Conservation (phyloP, 92 coral and sea anemone genomes). For the Plumapathes pennacea region DNA sequence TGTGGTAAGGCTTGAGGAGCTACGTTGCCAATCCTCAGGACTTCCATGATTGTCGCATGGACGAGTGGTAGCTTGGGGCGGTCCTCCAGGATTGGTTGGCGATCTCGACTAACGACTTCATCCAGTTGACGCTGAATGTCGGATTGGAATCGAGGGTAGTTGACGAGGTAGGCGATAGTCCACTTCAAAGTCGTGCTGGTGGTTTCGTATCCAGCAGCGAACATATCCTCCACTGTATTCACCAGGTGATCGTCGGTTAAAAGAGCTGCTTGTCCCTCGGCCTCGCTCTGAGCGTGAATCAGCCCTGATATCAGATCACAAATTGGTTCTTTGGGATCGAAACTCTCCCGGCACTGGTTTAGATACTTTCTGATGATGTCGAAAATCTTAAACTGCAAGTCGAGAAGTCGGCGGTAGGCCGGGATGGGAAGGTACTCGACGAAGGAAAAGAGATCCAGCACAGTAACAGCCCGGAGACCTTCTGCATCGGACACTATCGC, state of each 20-base stretch:
- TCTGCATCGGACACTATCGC: not conserved
- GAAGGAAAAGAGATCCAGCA: slow-evolving; percentile 3
- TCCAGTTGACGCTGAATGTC: slow-evolving; percentile 27
- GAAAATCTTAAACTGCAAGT: not conserved
- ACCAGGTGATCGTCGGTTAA: slow-evolving; percentile 37
- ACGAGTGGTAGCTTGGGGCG: slow-evolving; percentile 1
- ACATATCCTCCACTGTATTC: slow-evolving; percentile 35
- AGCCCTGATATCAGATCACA: not conserved
- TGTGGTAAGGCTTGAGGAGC: not conserved
- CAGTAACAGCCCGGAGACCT: not conserved
- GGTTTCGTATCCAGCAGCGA: slow-evolving; percentile 58
- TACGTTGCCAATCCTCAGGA: not conserved
- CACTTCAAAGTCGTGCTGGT: slow-evolving; percentile 48
- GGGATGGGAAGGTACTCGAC: not conserved
- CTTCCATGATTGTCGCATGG: slow-evolving; percentile 7
- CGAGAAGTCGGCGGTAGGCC: not conserved
- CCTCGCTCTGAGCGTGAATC: slow-evolving; percentile 25
- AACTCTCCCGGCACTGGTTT: not conserved
- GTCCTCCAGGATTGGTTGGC: slow-evolving; percentile 1
- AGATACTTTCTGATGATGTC: not conserved
- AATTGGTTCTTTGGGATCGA: not conserved
- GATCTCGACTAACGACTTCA: slow-evolving; percentile 14
- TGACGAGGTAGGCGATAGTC: slow-evolving; percentile 49
- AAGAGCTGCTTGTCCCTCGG: slow-evolving; percentile 14
- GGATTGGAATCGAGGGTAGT: slow-evolving; percentile 25